Conservation (phyloP, 2,113 vertebrate genomes). For the Propithecus coquereli region DNA sequence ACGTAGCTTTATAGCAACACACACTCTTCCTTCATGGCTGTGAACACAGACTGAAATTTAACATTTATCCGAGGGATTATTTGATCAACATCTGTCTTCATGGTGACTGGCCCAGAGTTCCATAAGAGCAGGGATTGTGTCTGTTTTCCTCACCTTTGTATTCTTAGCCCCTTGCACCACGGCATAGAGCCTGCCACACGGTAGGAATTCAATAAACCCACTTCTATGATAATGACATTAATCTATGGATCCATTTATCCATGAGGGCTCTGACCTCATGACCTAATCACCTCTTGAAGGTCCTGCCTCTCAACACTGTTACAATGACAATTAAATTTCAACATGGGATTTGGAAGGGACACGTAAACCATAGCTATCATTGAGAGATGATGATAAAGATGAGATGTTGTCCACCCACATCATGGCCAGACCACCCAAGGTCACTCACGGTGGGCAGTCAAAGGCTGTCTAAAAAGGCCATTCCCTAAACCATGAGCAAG, state of each 20-base stretch:
- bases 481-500: neutral
- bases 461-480: neutral
- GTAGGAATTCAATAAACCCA: neutral
- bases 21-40: neutral
- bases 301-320: neutral
- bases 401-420: neutral
- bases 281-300: neutral
- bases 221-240: neutral
- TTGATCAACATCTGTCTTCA: neutral
- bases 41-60: neutral
- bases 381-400: neutral
- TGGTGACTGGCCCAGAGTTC: neutral
- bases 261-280: neutral
- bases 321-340: neutral
- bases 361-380: neutral
- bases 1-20: neutral
- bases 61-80: neutral
- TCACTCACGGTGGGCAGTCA: neutral
- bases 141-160: neutral
- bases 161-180: neutral
- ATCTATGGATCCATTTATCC: neutral
- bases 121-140: neutral
- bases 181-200: neutral
- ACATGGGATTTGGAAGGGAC: neutral
- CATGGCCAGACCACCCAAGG: neutral